Conservation (phyloP, 2,113 vertebrate species). For the Macaca fascicularis region T2T-MFA8v1.1 NC_088388.1:28058501-28059000, state of each 20-base stretch:
- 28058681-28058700: background rate
- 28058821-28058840: background rate
- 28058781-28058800: background rate
- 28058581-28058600: rapidly evolving
- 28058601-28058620: background rate
- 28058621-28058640: background rate
- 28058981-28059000: background rate
- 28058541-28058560: background rate
- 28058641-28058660: background rate
- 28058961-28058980: background rate
- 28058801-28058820: background rate
- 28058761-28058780: background rate
- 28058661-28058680: background rate
- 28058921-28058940: background rate
- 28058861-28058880: background rate
- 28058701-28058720: background rate
- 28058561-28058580: background rate
- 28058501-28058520: background rate
- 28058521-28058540: background rate
- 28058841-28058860: background rate
- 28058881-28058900: background rate
- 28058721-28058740: background rate
- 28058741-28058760: background rate
- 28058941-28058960: background rate
- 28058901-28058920: background rate